Base-by-base conservation (phyloP, 2,797 vertebrate species). In the Coilia nasus region DNA sequence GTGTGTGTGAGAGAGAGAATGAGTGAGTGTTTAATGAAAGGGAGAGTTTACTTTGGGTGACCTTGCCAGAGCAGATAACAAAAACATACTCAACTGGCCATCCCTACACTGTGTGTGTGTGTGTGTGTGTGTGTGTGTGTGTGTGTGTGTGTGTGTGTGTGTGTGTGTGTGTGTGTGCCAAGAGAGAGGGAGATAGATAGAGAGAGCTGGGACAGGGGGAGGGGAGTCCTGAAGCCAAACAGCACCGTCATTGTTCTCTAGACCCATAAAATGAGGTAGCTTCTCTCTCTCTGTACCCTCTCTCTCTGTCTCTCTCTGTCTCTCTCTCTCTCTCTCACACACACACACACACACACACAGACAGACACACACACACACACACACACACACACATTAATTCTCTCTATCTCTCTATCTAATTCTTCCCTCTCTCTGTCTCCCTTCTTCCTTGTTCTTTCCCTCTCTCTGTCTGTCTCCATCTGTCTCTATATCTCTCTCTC, bases 241-340 rank as follows among this genome's bases (percentile, higher is more conserved):
- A 75, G 67, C 67, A 28, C 67, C 35, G 67, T 75, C 67, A 75
- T 75, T 75, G 67, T 75, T 75, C 67, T 64, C 1, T 64, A 64
- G 9, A 64, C 62, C 14, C 67, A 41, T 41, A 41, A 28, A 75
- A 75, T 75, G 17, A 75, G 67, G 67, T 75, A 75, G 67, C 15
- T 14, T 75, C 67, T 71, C 25, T 71, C 11, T 71, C 64, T 71
- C 28, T 35, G n/a, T n/a, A n/a, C 60, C 25, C 23, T 10, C n/a
- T 60, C 57, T 54, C 50, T 54, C 50, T 54, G 2, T 54, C 50
- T 54, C 10, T 54, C 14, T 15, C 14, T 15, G 10, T 14, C 14
- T 15, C 14, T 54, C 50, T 54, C 50, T 54, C 50, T 54, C 14
- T 54, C 50, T 54, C 50, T 10, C 35, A 41, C 35, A 41, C 2